A percentile compares a stretch with the other conserved stretches of the same genome.
Conservation (phyloP, 2,113 vertebrate species). For the Pao palembangensis region DNA sequence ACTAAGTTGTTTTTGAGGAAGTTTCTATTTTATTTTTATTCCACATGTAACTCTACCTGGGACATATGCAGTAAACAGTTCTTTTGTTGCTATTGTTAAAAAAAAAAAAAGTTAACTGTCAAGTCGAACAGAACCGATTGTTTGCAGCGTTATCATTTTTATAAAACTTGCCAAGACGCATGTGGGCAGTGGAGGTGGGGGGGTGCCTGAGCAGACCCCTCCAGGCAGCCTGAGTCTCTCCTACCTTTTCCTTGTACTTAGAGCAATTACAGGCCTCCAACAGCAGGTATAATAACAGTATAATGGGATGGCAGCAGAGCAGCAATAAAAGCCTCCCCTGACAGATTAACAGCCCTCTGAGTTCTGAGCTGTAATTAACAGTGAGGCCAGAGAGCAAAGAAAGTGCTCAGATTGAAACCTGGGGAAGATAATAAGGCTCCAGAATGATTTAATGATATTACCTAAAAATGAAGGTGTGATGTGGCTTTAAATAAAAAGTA, state of each 20-base stretch:
- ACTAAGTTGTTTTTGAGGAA: slow-evolving; percentile 63
- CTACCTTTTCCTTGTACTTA: slow-evolving; percentile 74
- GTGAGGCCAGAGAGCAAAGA: slow-evolving; percentile 55
- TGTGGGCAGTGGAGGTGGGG: slow-evolving; percentile 20
- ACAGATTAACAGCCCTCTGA: slow-evolving; percentile 77
- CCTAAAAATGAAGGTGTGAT: slow-evolving; percentile 2
- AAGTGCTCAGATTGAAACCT: slow-evolving; percentile 45
- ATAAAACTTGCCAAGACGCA: slow-evolving; percentile 51
- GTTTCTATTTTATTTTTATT: slow-evolving; percentile 35
- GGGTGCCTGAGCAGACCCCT: slow-evolving; percentile 55
- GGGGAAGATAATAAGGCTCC: slow-evolving; percentile 27
- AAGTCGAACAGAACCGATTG: slow-evolving; percentile 59
- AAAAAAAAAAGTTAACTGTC: slow-evolving; percentile 4
- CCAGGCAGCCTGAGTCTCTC: slow-evolving; percentile 53
- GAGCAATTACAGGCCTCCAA: slow-evolving; percentile 75
- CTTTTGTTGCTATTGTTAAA: no score
- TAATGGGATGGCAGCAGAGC: slow-evolving; percentile 77
- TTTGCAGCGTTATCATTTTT: slow-evolving; percentile 61
- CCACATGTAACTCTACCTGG: slow-evolving; percentile 17
- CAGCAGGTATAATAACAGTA: slow-evolving; percentile 78
- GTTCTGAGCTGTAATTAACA: slow-evolving; percentile 77
- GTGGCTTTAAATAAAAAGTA: background rate
- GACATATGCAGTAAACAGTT: background rate
- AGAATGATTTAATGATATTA: slow-evolving; percentile 34
- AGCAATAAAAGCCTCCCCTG: slow-evolving; percentile 76